phyloP scores from a whole-genome alignment of 2,888 invertebrate species.

The Papilio gigon region DNA sequence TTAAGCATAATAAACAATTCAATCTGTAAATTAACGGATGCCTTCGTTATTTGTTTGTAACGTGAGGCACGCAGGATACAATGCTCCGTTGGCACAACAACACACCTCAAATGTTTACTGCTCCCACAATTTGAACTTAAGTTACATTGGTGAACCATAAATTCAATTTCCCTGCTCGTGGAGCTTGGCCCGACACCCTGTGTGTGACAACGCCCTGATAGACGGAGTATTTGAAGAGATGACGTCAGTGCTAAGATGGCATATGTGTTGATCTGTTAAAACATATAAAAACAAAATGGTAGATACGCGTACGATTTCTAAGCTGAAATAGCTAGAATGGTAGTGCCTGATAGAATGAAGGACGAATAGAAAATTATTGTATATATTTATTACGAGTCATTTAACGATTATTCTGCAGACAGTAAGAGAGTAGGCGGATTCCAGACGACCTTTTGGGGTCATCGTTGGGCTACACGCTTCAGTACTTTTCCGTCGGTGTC shows the following conservation, averaged over 20 bases:
- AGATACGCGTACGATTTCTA: too few species aligned
- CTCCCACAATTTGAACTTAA: neutral
- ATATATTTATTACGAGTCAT: neutral
- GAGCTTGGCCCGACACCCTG: too few species aligned
- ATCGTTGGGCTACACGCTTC: slow-evolving; percentile 9
- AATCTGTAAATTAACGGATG: too few species aligned
- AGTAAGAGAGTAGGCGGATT: slow-evolving; percentile 1
- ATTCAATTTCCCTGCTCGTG: too few species aligned
- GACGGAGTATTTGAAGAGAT: neutral
- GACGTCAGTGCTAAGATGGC: too few species aligned
- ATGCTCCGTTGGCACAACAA: neutral
- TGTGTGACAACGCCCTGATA: neutral
- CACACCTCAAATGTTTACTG: neutral
- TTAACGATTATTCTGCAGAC: slow-evolving; percentile 13
- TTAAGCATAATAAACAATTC: too few species aligned
- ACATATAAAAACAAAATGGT: too few species aligned
- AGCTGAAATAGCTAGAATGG: too few species aligned
- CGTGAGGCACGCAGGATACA: neutral
- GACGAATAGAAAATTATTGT: neutral
- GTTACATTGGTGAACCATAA: neutral
- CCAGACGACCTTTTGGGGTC: slow-evolving; percentile 26
- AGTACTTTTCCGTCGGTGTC: slow-evolving; percentile 26
- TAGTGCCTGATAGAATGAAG: too few species aligned
- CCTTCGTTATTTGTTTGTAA: neutral
- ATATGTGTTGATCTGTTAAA: neutral